Percentiles rank a stretch among this genome's conserved stretches.
These are phyloP conservation scores for Cheilosia urbana DNA, from an alignment of 2,888 invertebrate genomes.

Conservation along the genomic window DNA sequence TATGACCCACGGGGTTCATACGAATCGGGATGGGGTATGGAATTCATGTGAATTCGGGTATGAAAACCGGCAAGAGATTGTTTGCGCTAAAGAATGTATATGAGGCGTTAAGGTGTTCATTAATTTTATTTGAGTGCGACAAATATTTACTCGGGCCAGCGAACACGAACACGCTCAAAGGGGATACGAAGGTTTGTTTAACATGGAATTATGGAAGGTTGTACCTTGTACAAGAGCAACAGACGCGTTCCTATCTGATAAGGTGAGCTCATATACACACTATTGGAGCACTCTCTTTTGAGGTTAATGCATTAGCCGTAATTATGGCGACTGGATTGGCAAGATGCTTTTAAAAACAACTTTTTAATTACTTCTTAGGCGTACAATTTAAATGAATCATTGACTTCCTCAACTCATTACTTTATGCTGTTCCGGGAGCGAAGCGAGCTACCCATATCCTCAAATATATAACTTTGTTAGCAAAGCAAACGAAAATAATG, in stretches of 20 bases:
- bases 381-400: no score
- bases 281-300: background rate
- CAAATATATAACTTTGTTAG: no score
- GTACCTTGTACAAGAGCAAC: background rate
- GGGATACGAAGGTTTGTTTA: conserved; percentile 34
- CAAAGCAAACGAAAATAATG: no score
- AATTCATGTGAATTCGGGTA: conserved; percentile 45
- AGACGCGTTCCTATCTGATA: conserved; percentile 46
- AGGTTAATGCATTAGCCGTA: no score
- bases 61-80: conserved; percentile 6
- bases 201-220: conserved; percentile 20
- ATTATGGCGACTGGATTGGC: no score
- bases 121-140: conserved; percentile 49
- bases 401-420: no score
- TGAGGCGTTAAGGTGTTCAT: conserved; percentile 70
- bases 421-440: no score
- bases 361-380: no score
- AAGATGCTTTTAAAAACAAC: no score
- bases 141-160: conserved; percentile 44
- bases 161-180: background rate
- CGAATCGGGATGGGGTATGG: conserved; percentile 16
- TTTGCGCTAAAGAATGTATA: conserved; percentile 72
- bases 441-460: no score
- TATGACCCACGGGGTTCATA: conserved; percentile 17
- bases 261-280: background rate